A percentile compares a stretch with the other conserved stretches of the same genome.
Evolutionary conservation across 2,797 vertebrate genomes (phyloP).

Genomic region (Eulemur mongoz): DNA sequence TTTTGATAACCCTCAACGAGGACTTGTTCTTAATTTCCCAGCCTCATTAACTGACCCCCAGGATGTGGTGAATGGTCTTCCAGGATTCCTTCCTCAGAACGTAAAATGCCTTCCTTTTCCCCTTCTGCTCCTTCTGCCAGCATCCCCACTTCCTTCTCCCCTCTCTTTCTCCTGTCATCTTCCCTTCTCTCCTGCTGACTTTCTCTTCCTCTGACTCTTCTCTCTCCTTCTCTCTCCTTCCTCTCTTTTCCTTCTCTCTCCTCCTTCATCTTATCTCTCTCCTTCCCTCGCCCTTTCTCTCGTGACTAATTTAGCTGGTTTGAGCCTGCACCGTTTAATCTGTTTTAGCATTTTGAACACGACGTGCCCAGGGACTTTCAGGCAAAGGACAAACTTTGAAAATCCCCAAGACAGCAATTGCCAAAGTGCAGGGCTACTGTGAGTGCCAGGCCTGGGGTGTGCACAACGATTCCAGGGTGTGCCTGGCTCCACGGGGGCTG

Average conservation of each 20-base stretch:
- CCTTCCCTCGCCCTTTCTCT: background rate
- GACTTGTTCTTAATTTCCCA: conserved; percentile 54
- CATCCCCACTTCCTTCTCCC: too few relatives aligned
- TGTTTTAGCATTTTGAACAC: background rate
- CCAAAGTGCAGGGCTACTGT: background rate
- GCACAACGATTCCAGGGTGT: rapidly evolving
- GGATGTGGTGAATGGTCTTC: conserved; percentile 9
- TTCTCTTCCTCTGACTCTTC: background rate
- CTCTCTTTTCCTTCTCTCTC: background rate
- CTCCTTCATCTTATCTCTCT: background rate
- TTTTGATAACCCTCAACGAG: conserved; percentile 41
- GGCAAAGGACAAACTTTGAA: background rate
- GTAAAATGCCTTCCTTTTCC: background rate
- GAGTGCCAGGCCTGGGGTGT: background rate
- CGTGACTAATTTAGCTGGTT: background rate
- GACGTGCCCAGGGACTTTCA: background rate
- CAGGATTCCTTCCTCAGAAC: background rate
- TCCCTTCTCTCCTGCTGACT: background rate
- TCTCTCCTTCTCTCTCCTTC: background rate
- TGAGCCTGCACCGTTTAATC: background rate
- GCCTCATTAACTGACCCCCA: conserved; percentile 24
- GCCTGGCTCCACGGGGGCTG: background rate
- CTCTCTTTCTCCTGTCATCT: background rate
- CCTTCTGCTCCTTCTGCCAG: background rate
- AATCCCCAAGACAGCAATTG: background rate